These are phyloP conservation scores for Carcharodon carcharias DNA, from an alignment of 2,797 vertebrate genomes.

Conservation along the genomic window DNA sequence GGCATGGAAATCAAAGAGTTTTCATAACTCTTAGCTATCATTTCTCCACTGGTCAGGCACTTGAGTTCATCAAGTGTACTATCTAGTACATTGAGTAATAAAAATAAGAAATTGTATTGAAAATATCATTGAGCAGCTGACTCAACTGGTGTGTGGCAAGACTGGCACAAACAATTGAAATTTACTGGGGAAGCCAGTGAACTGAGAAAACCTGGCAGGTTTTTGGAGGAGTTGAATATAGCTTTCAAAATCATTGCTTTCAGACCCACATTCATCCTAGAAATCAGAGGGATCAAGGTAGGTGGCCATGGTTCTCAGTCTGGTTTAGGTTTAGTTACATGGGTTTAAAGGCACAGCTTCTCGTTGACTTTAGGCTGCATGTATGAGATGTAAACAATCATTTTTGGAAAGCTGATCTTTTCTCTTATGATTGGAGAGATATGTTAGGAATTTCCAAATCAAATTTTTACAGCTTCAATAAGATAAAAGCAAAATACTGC, in stretches of 20 bases:
- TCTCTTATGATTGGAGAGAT: neutral
- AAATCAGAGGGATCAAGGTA: neutral
- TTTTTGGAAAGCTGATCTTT: neutral
- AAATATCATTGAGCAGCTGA: neutral
- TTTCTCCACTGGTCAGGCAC: neutral
- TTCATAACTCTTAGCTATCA: neutral
- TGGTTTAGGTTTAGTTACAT: neutral
- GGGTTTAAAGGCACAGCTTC: neutral
- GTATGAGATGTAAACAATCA: neutral
- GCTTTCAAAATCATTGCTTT: neutral
- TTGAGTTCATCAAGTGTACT: neutral
- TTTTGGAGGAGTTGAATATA: neutral
- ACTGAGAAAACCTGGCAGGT: neutral
- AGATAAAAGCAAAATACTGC: too few species aligned
- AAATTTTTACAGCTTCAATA: neutral
- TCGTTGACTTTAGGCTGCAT: neutral
- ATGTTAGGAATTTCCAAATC: neutral
- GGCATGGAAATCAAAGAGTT: neutral
- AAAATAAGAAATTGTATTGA: neutral
- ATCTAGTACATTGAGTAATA: neutral
- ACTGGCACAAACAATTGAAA: neutral
- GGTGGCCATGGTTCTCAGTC: neutral
- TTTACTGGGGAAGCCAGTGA: neutral
- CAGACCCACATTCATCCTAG: neutral
- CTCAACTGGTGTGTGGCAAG: neutral